These are phyloP conservation scores for Brachymystax lenok DNA, from an alignment of 2,797 vertebrate species.

Conservation along the genomic window DNA sequence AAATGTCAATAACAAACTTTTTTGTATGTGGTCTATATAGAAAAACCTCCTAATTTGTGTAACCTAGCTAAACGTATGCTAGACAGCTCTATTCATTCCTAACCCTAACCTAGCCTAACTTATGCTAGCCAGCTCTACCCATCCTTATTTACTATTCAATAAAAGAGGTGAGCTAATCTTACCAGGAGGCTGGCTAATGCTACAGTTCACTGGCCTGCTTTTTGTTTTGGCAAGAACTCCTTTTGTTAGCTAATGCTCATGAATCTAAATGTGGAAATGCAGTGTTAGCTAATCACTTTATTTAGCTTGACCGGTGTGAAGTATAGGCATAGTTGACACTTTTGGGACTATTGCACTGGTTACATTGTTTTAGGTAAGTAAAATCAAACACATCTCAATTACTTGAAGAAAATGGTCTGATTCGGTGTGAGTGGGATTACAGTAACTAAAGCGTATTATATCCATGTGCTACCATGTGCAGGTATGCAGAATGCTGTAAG, in stretches of 20 bases:
- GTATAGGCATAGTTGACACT: too few species aligned
- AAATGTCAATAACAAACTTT: not conserved
- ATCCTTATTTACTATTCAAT: not conserved
- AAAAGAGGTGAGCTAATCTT: constrained; percentile 18
- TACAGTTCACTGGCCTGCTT: constrained; percentile 5
- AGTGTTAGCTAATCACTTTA: too few species aligned
- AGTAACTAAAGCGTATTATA: not conserved
- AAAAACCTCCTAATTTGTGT: not conserved
- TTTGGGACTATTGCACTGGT: too few species aligned
- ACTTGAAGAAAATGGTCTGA: not conserved
- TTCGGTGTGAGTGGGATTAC: not conserved
- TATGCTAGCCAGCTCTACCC: too few species aligned
- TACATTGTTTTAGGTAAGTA: too few species aligned
- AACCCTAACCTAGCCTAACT: not conserved
- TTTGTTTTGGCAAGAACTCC: constrained; percentile 12
- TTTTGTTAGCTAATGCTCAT: constrained; percentile 19
- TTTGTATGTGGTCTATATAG: not conserved
- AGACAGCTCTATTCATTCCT: not conserved
- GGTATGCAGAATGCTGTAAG: not conserved
- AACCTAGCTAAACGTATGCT: not conserved
- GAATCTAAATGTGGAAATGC: constrained; percentile 5
- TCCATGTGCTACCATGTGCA: not conserved
- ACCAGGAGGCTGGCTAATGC: constrained; percentile 40
- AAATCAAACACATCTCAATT: not conserved
- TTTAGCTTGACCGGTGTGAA: too few species aligned